Percentiles rank a stretch among this genome's conserved stretches.
Evolutionary conservation across 2,113 vertebrate species (phyloP).

Genomic region (Nerophis ophidion): DNA sequence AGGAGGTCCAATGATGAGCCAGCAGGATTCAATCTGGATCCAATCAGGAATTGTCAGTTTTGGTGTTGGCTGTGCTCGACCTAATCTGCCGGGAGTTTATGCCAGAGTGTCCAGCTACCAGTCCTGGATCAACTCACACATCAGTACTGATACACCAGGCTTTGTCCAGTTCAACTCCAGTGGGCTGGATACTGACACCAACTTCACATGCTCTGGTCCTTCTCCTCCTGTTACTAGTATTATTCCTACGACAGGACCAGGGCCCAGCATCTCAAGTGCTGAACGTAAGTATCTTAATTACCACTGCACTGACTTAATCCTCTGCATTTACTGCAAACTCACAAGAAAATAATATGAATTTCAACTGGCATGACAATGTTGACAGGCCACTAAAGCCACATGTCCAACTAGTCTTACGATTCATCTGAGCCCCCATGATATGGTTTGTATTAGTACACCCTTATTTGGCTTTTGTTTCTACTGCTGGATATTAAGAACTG

Average conservation of each 20-base stretch:
- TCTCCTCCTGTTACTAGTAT: not conserved
- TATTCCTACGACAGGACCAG: not conserved
- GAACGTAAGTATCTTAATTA: slow-evolving; percentile 1
- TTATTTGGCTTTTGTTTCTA: too few species aligned
- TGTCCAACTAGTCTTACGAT: too few species aligned
- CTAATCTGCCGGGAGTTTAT: slow-evolving; percentile 81
- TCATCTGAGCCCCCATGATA: too few species aligned
- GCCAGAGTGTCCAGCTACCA: slow-evolving; percentile 74
- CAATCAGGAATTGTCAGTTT: slow-evolving; percentile 70
- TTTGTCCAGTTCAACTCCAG: slow-evolving; percentile 37
- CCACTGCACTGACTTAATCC: not conserved
- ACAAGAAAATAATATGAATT: too few species aligned
- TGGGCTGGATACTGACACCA: slow-evolving; percentile 35
- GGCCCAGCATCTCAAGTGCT: not conserved
- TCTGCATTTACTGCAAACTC: too few species aligned
- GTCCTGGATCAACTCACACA: slow-evolving; percentile 48
- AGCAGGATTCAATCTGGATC: slow-evolving; percentile 72
- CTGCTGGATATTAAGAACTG: too few species aligned
- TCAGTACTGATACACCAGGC: slow-evolving; percentile 11
- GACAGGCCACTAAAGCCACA: too few species aligned
- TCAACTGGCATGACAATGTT: too few species aligned
- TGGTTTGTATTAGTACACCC: too few species aligned
- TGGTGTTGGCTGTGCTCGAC: slow-evolving; percentile 72
- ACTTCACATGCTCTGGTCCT: slow-evolving; percentile 13
- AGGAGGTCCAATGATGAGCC: slow-evolving; percentile 78